Base-by-base conservation (phyloP, 2,797 vertebrate species). In the Erpetoichthys calabaricus region DNA sequence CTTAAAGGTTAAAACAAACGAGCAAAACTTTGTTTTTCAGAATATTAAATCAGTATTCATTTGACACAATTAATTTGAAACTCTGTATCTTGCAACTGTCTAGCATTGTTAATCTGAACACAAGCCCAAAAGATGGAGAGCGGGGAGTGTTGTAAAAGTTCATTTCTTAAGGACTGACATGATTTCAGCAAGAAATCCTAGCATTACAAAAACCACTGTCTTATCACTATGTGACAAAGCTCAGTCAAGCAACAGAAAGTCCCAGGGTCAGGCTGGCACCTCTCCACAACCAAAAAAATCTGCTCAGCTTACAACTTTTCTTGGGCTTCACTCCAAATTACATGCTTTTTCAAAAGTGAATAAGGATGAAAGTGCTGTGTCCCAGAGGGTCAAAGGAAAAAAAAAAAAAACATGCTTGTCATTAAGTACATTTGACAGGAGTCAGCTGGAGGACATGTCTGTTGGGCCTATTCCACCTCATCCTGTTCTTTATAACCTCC, bases 401-500 rank as follows among this genome's bases (percentile, higher is more conserved):
- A 25, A 25, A 25, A 25, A 86, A 88, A 77, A 89, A 89, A 87
- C 83, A 90, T 73, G 72, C 80, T 73, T 65, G 71, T 78, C 74
- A 76, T 70, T 72, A 55, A 73, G 70, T 73, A 66, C 70, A 64
- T 72, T 71, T 80, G 81, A 83, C 82, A 84, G 77, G 70, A 86
- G 83, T 86, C 84, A 86, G 70, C 68, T 62, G 63, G 68, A 73
- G 84, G 83, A 75, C 82, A 85, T 74, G 70, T 71, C 70, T 64
- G 65, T 60, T 46, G 66, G 64, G 66, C 43, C 65, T 56, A 63
- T 68, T 70, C 65, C 65, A 65, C 63, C 67, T 68, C 65, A 65
- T 63, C 63, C 59, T 60, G 66, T 58, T 53, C 63, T 52, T 61
- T 70, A 51, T 60, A 62, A 62, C 43, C 45, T 5, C 6, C 45